Conservation (phyloP, 2,113 vertebrate species). For the Saguinus imperator region DNA sequence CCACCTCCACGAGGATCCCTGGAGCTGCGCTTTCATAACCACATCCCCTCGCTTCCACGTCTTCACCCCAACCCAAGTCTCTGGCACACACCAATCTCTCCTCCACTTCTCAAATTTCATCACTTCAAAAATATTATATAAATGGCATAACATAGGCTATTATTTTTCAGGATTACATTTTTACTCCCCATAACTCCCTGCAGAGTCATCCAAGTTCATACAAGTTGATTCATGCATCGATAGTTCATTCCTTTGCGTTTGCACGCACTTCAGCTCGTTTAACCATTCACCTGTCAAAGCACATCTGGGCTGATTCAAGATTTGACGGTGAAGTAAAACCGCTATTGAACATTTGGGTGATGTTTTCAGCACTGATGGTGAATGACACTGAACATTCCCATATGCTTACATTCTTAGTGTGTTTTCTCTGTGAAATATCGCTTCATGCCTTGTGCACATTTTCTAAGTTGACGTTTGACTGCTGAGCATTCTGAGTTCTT, state of each 20-base stretch:
- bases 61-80: neutral
- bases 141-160: neutral
- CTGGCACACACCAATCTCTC: neutral
- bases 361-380: neutral
- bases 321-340: neutral
- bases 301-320: neutral
- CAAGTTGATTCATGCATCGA: neutral
- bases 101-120: neutral
- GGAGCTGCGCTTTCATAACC: neutral
- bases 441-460: neutral
- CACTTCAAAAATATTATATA: neutral
- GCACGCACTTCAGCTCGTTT: neutral
- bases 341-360: accelerated
- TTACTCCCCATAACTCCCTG: neutral
- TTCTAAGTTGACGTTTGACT: neutral
- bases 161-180: neutral
- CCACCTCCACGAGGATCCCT: neutral
- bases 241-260: neutral
- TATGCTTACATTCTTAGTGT: neutral
- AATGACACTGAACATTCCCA: neutral
- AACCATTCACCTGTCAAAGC: neutral
- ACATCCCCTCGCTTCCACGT: neutral
- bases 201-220: neutral
- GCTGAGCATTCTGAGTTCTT: neutral
- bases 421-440: neutral